A percentile compares a stretch with the other conserved stretches of the same genome.
Conservation (phyloP, 2,113 vertebrate species). For the Elanus axillaris region DNA sequence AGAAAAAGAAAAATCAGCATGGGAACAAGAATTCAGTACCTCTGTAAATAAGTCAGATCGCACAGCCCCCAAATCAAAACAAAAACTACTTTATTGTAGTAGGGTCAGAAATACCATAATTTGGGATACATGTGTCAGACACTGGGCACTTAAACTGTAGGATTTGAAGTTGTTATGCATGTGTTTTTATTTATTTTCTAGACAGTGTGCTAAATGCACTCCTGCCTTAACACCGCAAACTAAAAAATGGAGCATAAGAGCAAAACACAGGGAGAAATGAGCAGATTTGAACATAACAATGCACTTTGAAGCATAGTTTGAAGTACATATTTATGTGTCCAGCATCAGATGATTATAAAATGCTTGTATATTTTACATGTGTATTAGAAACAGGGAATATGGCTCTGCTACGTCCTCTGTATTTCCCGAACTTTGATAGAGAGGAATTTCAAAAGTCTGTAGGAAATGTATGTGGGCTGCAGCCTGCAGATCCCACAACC, state of each 20-base stretch:
- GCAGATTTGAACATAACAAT: background rate
- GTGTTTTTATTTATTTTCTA: background rate
- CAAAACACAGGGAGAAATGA: background rate
- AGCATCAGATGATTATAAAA: background rate
- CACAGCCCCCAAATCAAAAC: background rate
- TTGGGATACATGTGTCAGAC: background rate
- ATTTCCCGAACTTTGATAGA: background rate
- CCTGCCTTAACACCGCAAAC: background rate
- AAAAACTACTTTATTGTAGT: background rate
- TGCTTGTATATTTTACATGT: background rate
- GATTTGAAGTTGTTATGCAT: background rate
- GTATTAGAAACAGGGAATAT: background rate
- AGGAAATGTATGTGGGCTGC: constrained; percentile 2
- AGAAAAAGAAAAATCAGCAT: background rate
- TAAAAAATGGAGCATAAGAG: background rate
- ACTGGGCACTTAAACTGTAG: background rate
- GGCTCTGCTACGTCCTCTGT: background rate
- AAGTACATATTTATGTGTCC: background rate
- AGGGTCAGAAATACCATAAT: background rate
- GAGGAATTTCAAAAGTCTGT: background rate
- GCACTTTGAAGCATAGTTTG: background rate
- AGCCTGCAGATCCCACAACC: background rate
- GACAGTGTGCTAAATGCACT: background rate
- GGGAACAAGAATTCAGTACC: background rate
- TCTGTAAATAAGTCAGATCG: background rate